Conservation (phyloP, 2,113 vertebrate species). For the Oostethus manadensis region DNA sequence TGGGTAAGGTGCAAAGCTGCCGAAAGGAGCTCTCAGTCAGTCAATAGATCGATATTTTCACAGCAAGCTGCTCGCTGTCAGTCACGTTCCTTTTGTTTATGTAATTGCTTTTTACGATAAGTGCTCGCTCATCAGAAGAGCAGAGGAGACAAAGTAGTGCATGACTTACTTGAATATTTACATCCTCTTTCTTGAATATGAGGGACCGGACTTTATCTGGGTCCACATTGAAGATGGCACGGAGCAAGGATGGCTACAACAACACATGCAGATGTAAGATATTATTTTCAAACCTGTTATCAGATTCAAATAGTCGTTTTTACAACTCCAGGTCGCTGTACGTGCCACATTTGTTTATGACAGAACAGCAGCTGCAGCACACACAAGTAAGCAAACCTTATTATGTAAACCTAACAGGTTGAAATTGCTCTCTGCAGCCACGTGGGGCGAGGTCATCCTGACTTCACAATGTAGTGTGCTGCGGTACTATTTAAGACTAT, state of each 20-base stretch:
- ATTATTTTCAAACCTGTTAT: constrained; percentile 7
- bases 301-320: constrained; percentile 18
- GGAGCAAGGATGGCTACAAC: constrained; percentile 86
- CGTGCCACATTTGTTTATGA: constrained; percentile 27
- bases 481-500: neutral
- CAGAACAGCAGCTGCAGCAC: constrained; percentile 21
- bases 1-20: constrained; percentile 14
- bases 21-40: constrained; percentile 27
- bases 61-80: constrained; percentile 10
- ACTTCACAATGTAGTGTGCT: constrained; percentile 12
- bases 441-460: neutral
- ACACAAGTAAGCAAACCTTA: neutral
- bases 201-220: constrained; percentile 93
- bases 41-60: constrained; percentile 32
- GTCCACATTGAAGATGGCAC: constrained; percentile 97
- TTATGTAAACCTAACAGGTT: neutral
- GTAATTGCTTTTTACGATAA: neutral
- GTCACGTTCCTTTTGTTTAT: constrained; percentile 9
- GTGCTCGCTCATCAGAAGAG: neutral
- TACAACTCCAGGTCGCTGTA: constrained; percentile 20
- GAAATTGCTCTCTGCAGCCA: constrained; percentile 6
- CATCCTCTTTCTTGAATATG: constrained; percentile 99
- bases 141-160: neutral
- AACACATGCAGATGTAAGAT: constrained; percentile 1
- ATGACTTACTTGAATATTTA: constrained; percentile 88